Conservation (phyloP, 1,140 invertebrate species). For the Drosophila teissieri region DNA sequence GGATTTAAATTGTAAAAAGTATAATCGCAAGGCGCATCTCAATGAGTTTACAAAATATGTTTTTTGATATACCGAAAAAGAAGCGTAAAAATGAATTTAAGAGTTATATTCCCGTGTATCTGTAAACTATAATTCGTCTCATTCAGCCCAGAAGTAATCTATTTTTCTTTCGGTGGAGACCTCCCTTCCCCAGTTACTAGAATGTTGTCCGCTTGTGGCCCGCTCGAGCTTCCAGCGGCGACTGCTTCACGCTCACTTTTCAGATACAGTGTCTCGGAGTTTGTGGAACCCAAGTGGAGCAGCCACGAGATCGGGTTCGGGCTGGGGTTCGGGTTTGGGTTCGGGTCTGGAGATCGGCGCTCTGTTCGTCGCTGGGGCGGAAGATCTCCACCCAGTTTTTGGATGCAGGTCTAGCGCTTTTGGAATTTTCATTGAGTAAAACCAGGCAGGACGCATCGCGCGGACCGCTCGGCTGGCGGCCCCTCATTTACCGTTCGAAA, state of each 20-base stretch:
- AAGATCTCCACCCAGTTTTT: constrained; percentile 84
- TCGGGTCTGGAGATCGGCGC: constrained; percentile 47
- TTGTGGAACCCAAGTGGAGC: constrained; percentile 65
- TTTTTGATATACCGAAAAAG: no score
- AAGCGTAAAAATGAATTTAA: background rate
- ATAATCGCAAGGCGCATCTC: no score
- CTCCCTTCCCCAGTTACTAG: constrained; percentile 11
- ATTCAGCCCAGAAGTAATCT: background rate
- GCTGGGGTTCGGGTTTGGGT: background rate
- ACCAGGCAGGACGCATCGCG: constrained; percentile 70
- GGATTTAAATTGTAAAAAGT: no score
- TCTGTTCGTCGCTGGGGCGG: constrained; percentile 68
- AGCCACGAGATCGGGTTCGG: constrained; percentile 16
- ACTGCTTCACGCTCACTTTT: constrained; percentile 60
- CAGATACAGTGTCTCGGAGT: constrained; percentile 49
- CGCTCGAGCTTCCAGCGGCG: constrained; percentile 48
- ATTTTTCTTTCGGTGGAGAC: constrained; percentile 10
- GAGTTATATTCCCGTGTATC: background rate
- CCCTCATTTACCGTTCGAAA: constrained; percentile 79
- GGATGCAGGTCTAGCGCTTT: constrained; percentile 71
- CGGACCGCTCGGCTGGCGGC: constrained; percentile 47
- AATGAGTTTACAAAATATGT: no score
- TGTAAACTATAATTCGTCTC: background rate
- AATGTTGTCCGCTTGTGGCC: constrained; percentile 42
- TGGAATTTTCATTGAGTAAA: constrained; percentile 80